Conservation (phyloP, 1,140 invertebrate genomes). For the Lycorma delicatula region DNA sequence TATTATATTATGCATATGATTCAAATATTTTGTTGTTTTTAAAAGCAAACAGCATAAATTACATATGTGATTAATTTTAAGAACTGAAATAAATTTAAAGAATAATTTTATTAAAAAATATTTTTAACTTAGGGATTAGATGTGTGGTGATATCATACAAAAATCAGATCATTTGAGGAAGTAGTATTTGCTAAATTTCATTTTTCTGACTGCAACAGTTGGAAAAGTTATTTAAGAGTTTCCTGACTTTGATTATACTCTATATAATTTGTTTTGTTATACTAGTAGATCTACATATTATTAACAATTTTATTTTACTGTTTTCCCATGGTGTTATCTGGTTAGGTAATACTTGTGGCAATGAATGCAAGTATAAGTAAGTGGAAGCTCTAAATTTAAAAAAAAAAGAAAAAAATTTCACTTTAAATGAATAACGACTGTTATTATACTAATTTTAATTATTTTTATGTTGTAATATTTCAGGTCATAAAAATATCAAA, state of each 20-base stretch:
- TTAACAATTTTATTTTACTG: too few relatives aligned
- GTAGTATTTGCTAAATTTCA: too few relatives aligned
- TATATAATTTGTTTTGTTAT: too few relatives aligned
- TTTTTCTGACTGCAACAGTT: too few relatives aligned
- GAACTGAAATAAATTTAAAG: conserved; percentile 47
- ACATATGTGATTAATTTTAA: conserved; percentile 58
- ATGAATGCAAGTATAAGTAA: background rate
- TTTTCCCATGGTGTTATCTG: too few relatives aligned
- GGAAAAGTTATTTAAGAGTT: too few relatives aligned
- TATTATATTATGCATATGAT: background rate
- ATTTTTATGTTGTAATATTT: conserved; percentile 3
- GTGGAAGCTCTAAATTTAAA: background rate
- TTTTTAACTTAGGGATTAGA: background rate
- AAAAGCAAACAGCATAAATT: conserved; percentile 48
- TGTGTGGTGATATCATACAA: too few relatives aligned
- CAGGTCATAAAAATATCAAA: conserved; percentile 24
- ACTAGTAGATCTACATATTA: too few relatives aligned
- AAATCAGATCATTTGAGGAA: too few relatives aligned
- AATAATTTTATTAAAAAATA: background rate
- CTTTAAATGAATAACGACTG: background rate
- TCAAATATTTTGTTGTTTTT: conserved; percentile 7
- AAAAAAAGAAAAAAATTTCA: background rate
- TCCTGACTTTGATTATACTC: too few relatives aligned
- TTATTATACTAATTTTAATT: background rate
- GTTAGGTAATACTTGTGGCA: too few relatives aligned